A percentile compares a stretch with the other conserved stretches of the same genome.
These are phyloP conservation scores for Anniella stebbinsi DNA, from an alignment of 2,797 vertebrate genomes.

Conservation along the genomic window DNA sequence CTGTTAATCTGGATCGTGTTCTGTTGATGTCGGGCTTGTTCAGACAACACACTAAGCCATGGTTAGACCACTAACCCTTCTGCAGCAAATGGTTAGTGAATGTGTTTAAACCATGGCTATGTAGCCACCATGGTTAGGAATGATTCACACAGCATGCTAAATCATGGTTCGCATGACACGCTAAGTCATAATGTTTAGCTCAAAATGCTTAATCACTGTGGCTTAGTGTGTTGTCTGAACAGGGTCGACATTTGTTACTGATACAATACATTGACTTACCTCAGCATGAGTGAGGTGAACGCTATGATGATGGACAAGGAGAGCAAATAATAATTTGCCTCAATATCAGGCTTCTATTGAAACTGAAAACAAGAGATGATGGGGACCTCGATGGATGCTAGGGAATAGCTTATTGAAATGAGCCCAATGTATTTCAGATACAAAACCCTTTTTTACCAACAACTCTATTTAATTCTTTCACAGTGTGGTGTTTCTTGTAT, in stretches of 20 bases:
- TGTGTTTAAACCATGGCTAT: no score
- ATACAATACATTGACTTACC: slow-evolving; percentile 28
- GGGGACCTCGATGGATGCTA: background rate
- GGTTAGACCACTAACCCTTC: no score
- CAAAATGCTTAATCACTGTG: no score
- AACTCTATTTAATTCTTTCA: background rate
- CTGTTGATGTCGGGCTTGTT: accelerated
- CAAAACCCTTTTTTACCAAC: background rate
- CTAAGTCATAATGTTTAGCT: no score
- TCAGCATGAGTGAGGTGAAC: slow-evolving; percentile 26
- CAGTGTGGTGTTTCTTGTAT: background rate
- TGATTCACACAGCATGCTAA: no score
- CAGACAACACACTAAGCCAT: no score
- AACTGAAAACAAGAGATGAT: background rate
- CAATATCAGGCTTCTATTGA: background rate
- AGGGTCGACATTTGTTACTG: slow-evolving; percentile 17
- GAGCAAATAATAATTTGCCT: slow-evolving; percentile 32
- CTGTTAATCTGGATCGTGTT: slow-evolving; percentile 45
- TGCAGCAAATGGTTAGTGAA: no score
- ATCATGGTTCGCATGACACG: no score
- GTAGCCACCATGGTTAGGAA: no score
- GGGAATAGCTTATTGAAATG: background rate
- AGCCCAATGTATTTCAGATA: background rate
- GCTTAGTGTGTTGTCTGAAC: no score
- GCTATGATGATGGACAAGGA: slow-evolving; percentile 38